These are phyloP conservation scores for Spilogale gracilis DNA, from an alignment of 2,113 vertebrate species.

Conservation along the genomic window DNA sequence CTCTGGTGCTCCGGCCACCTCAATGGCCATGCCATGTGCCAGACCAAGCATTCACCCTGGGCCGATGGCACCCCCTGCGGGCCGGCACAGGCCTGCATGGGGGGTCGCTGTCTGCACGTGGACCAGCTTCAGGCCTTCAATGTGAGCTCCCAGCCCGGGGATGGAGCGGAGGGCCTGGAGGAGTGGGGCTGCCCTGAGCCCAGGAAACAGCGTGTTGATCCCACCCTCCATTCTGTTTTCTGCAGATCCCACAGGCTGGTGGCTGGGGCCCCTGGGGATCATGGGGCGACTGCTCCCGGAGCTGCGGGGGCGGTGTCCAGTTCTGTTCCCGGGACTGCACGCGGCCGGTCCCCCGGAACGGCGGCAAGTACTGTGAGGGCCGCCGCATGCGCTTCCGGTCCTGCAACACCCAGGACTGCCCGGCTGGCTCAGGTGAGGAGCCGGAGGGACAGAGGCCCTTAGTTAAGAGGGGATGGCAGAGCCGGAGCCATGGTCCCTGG, in stretches of 20 bases:
- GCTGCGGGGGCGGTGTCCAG: slow-evolving; percentile 86
- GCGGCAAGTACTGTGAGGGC: slow-evolving; percentile 87
- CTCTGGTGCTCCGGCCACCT: slow-evolving; percentile 88
- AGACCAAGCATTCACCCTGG: slow-evolving; percentile 89
- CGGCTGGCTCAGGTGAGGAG: slow-evolving; percentile 80
- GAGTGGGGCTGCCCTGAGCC: fast-evolving
- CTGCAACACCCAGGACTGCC: slow-evolving; percentile 84
- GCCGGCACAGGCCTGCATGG: slow-evolving; percentile 82
- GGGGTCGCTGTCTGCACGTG: slow-evolving; percentile 82
- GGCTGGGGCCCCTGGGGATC: slow-evolving; percentile 87
- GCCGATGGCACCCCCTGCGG: slow-evolving; percentile 87
- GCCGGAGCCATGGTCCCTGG: too few species aligned
- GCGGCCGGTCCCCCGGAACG: slow-evolving; percentile 79
- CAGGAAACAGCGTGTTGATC: fast-evolving
- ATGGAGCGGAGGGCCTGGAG: not conserved
- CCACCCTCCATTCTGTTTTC: not conserved
- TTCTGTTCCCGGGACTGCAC: slow-evolving; percentile 86
- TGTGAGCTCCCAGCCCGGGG: slow-evolving; percentile 71
- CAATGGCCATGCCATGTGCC: slow-evolving; percentile 87
- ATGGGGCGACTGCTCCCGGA: slow-evolving; percentile 86
- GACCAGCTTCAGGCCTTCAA: slow-evolving; percentile 82
- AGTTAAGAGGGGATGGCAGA: not conserved
- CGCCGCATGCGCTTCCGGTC: slow-evolving; percentile 86
- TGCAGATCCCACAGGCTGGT: slow-evolving; percentile 83
- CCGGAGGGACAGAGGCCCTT: fast-evolving